phyloP scores from a whole-genome alignment of 2,797 vertebrate genomes.

The Centroberyx gerrardi region DNA sequence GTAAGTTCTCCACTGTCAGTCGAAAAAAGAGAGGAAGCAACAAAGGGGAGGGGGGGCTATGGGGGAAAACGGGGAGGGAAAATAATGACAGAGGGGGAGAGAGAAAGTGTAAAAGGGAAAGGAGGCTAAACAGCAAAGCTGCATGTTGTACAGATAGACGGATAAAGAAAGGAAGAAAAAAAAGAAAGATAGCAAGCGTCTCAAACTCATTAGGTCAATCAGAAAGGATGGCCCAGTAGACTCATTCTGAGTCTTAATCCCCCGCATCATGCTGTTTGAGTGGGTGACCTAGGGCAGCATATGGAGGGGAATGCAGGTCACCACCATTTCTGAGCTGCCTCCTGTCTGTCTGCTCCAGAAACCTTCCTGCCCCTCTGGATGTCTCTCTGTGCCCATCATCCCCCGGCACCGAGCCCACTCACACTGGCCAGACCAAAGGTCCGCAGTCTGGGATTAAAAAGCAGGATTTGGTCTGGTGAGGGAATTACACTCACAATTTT shows the following conservation, averaged over 20 bases:
- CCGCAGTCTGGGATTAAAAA: slow-evolving; percentile 76
- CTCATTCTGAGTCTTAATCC: slow-evolving; percentile 74
- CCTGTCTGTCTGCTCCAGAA: slow-evolving; percentile 76
- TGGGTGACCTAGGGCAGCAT: slow-evolving; percentile 71
- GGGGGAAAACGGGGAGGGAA: slow-evolving; percentile 2
- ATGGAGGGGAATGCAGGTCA: slow-evolving; percentile 83
- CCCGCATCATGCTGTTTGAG: slow-evolving; percentile 56
- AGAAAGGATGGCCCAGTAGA: slow-evolving; percentile 46
- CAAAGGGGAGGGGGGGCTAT: not conserved
- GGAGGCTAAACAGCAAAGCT: not conserved
- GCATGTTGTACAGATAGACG: not conserved
- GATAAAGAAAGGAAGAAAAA: slow-evolving; percentile 21
- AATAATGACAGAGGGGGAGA: not conserved
- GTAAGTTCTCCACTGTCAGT: not conserved
- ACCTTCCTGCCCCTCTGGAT: slow-evolving; percentile 60
- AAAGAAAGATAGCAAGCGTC: slow-evolving; percentile 13
- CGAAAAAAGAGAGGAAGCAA: not conserved
- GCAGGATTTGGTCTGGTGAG: slow-evolving; percentile 73
- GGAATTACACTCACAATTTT: slow-evolving; percentile 68
- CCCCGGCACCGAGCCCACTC: slow-evolving; percentile 71
- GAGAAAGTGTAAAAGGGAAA: not conserved
- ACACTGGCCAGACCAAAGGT: slow-evolving; percentile 76
- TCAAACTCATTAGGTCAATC: slow-evolving; percentile 52
- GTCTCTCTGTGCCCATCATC: slow-evolving; percentile 55
- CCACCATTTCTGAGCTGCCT: slow-evolving; percentile 69